Evolutionary conservation across 23 tunicate genomes (phyloP).

Genomic region (Ascidia mentula): DNA sequence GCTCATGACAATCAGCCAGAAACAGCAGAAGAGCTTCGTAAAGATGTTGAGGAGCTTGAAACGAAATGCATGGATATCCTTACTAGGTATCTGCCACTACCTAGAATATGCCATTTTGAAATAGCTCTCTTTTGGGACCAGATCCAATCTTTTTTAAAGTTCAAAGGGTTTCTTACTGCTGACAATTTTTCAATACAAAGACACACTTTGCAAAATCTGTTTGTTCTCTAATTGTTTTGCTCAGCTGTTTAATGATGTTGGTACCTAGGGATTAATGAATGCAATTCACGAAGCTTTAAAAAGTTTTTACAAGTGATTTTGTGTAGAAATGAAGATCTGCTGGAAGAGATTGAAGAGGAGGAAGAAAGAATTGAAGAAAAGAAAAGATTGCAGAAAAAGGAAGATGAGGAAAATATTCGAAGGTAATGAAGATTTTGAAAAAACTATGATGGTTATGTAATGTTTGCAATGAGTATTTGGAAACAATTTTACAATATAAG

Average conservation of each 20-base stretch:
- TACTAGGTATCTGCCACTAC: constrained; percentile 19
- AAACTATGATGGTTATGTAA: not conserved
- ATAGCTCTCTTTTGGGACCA: no score
- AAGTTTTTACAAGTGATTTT: not conserved
- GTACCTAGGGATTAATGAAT: not conserved
- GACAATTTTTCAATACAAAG: no score
- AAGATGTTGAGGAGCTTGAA: constrained; percentile 55
- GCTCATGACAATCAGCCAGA: not conserved
- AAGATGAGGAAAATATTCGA: constrained; percentile 15
- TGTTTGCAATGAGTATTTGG: no score
- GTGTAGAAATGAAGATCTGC: not conserved
- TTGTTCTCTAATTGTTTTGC: not conserved
- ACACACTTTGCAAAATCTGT: no score
- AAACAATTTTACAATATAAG: no score
- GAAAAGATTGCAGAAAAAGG: constrained; percentile 8
- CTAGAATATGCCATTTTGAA: no score
- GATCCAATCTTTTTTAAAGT: no score
- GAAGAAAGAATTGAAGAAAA: not conserved
- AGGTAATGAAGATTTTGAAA: not conserved
- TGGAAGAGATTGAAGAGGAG: constrained; percentile 7
- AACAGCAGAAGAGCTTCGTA: constrained; percentile 24
- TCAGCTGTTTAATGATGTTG: not conserved
- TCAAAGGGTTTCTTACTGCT: no score
- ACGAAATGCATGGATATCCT: constrained; percentile 29
- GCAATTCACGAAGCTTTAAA: no score